These are phyloP conservation scores for Mimachlamys varia DNA, from an alignment of 2,888 invertebrate genomes.

Conservation along the genomic window DNA sequence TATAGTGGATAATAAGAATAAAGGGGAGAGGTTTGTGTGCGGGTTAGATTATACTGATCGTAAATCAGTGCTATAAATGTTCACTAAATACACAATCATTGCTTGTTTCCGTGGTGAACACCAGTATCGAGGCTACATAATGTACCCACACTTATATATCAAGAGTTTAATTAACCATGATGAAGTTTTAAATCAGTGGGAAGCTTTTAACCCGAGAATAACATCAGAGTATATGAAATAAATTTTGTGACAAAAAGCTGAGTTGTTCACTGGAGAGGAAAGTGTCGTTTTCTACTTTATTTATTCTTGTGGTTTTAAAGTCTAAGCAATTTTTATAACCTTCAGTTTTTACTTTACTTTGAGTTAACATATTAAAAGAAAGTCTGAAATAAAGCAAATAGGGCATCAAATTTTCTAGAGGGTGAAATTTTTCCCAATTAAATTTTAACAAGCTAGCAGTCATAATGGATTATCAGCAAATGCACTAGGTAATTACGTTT, in stretches of 20 bases:
- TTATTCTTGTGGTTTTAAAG: background rate
- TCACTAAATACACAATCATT: background rate
- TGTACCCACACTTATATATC: background rate
- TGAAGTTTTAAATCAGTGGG: background rate
- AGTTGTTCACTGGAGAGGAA: background rate
- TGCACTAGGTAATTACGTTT: too few species aligned
- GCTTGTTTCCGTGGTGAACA: background rate
- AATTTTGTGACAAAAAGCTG: background rate
- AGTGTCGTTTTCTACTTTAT: background rate
- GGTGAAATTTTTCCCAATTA: too few species aligned
- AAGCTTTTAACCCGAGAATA: background rate
- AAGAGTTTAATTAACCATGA: constrained; percentile 19
- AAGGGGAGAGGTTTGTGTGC: background rate
- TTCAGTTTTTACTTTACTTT: background rate
- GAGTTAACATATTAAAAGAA: background rate
- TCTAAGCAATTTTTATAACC: background rate
- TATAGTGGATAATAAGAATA: background rate
- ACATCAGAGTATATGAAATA: background rate
- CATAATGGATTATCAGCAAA: too few species aligned
- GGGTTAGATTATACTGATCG: background rate
- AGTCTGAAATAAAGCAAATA: background rate
- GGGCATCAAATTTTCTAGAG: background rate
- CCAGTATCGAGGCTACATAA: background rate
- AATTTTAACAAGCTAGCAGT: too few species aligned
- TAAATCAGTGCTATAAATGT: background rate